Evolutionary conservation across 2,888 invertebrate genomes (phyloP).

Genomic region (Drosophila prostipennis): DNA sequence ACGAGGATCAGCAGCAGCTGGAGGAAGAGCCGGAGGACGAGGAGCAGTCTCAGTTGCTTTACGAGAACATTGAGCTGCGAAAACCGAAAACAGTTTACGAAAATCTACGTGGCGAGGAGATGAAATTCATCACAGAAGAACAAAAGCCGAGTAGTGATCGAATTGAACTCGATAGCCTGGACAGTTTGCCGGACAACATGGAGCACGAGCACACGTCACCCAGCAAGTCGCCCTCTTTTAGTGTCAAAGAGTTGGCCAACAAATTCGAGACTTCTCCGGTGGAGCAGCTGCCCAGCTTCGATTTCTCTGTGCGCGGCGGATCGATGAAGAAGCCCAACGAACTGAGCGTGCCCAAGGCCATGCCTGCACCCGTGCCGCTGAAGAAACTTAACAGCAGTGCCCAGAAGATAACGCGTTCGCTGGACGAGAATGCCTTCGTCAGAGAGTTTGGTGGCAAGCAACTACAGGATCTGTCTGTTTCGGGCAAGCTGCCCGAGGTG

Average conservation of each 20-base stretch:
- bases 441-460: conserved; percentile 87
- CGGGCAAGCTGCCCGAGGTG: conserved; percentile 74
- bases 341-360: conserved; percentile 51
- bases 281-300: conserved; percentile 86
- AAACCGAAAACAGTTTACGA: conserved; percentile 83
- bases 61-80: conserved; percentile 84
- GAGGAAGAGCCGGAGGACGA: conserved; percentile 46
- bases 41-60: conserved; percentile 70
- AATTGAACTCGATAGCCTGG: conserved; percentile 78
- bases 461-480: conserved; percentile 72
- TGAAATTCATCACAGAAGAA: conserved; percentile 67
- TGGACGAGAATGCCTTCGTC: conserved; percentile 90
- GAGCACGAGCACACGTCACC: conserved; percentile 53
- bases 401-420: conserved; percentile 87
- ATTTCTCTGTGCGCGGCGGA: conserved; percentile 83
- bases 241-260: conserved; percentile 87
- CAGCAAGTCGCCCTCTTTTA: conserved; percentile 84
- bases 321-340: conserved; percentile 72
- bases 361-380: conserved; percentile 54
- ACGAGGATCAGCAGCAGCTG: conserved; percentile 46
- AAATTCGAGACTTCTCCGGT: conserved; percentile 87
- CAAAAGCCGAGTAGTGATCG: conserved; percentile 51
- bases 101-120: conserved; percentile 81
- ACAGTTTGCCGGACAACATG: conserved; percentile 70
- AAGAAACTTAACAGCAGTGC: conserved; percentile 86